Conservation (phyloP, 92 coral and sea anemone genomes). For the Heliopora coerulea region DNA sequence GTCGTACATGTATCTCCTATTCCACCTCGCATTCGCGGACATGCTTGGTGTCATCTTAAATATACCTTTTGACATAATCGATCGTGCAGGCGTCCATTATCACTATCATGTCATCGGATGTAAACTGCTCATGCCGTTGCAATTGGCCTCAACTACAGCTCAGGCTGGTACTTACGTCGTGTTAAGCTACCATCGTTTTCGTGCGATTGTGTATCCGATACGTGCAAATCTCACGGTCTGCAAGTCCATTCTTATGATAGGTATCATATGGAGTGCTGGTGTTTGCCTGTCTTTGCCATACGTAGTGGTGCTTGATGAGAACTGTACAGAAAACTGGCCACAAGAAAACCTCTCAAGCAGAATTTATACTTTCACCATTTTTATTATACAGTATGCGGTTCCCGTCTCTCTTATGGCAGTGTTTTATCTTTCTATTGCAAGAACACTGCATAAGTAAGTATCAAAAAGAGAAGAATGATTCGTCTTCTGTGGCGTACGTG, state of each 20-base stretch:
- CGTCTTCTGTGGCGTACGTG: no score
- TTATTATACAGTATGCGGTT: constrained; percentile 33
- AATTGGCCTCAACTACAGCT: constrained; percentile 75
- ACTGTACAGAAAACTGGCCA: constrained; percentile 12
- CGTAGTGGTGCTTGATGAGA: neutral
- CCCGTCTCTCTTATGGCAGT: constrained; percentile 26
- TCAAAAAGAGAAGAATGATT: neutral
- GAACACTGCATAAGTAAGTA: constrained; percentile 38
- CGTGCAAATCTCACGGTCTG: constrained; percentile 37
- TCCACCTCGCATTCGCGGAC: constrained; percentile 76
- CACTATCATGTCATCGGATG: constrained; percentile 70
- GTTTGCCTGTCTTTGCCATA: constrained; percentile 26
- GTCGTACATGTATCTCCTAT: constrained; percentile 69
- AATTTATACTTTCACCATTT: constrained; percentile 30
- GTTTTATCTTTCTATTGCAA: constrained; percentile 24
- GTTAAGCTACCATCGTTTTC: constrained; percentile 69
- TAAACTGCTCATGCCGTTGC: constrained; percentile 72
- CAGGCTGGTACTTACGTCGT: constrained; percentile 74
- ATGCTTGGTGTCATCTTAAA: constrained; percentile 65
- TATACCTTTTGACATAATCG: constrained; percentile 73
- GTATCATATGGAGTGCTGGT: constrained; percentile 6
- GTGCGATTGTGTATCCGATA: constrained; percentile 37
- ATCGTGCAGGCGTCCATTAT: constrained; percentile 53
- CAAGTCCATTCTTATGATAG: constrained; percentile 28
- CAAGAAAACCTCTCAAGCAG: neutral